These are phyloP conservation scores for Drosophila leontia DNA, from an alignment of 1,140 invertebrate genomes.

Conservation along the genomic window DNA sequence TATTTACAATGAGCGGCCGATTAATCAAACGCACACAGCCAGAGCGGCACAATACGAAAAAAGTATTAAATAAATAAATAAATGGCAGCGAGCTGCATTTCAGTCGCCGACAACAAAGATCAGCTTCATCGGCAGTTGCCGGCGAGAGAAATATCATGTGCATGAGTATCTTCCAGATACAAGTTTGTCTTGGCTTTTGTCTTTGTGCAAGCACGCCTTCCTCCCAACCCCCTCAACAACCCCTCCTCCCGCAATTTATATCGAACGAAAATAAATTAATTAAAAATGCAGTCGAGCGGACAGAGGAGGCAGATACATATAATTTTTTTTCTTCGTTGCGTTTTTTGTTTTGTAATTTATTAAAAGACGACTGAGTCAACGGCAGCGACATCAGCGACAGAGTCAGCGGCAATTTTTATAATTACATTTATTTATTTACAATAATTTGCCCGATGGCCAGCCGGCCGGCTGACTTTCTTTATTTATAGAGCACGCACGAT, in stretches of 20 bases:
- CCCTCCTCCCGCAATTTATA: slow-evolving; percentile 42
- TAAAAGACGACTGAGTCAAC: slow-evolving; percentile 48
- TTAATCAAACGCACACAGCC: slow-evolving; percentile 70
- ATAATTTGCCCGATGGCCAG: slow-evolving; percentile 43
- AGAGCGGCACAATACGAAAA: slow-evolving; percentile 19
- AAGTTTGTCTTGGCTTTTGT: slow-evolving; percentile 79
- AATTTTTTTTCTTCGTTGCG: slow-evolving; percentile 13
- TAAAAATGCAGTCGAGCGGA: slow-evolving; percentile 72
- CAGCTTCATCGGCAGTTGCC: slow-evolving; percentile 54
- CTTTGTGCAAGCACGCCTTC: slow-evolving; percentile 64
- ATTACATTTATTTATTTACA: slow-evolving; percentile 74
- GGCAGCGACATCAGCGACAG: slow-evolving; percentile 5
- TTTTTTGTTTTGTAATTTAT: slow-evolving; percentile 50
- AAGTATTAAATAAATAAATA: slow-evolving; percentile 83
- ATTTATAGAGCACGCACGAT: slow-evolving; percentile 57
- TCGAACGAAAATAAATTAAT: slow-evolving; percentile 77
- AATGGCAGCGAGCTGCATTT: slow-evolving; percentile 63
- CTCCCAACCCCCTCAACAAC: background rate
- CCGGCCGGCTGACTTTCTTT: slow-evolving; percentile 29
- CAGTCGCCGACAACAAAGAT: slow-evolving; percentile 43
- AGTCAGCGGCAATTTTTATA: slow-evolving; percentile 54
- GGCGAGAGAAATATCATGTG: slow-evolving; percentile 43
- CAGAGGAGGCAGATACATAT: slow-evolving; percentile 40
- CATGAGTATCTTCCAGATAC: slow-evolving; percentile 73
- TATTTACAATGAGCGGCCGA: slow-evolving; percentile 79